Percentiles rank a stretch among this genome's conserved stretches.
These are phyloP conservation scores for Laupala kohalensis DNA, from an alignment of 1,140 invertebrate species.

Conservation along the genomic window DNA sequence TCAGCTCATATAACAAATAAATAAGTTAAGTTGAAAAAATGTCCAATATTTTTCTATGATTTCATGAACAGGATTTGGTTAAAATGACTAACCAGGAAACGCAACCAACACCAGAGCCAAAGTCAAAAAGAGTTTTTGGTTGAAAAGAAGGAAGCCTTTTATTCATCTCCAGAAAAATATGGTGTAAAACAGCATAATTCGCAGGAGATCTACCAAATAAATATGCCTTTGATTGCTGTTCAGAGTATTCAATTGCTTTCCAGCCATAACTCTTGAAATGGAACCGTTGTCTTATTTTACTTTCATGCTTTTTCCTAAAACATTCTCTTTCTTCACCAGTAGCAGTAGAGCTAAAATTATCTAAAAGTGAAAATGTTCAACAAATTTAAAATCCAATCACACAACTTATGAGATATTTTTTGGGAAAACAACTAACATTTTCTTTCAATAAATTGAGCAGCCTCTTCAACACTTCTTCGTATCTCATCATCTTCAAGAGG, in stretches of 20 bases:
- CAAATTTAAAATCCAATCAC: background rate
- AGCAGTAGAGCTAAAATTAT: background rate
- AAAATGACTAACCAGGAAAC: conserved; percentile 49
- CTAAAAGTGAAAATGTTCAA: background rate
- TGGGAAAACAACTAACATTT: conserved; percentile 23
- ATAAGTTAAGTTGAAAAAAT: no score
- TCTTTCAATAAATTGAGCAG: conserved; percentile 24
- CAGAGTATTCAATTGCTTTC: conserved; percentile 54
- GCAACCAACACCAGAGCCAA: conserved; percentile 79
- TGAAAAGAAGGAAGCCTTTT: conserved; percentile 47
- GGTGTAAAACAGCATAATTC: conserved; percentile 59
- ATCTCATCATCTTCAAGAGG: conserved; percentile 45
- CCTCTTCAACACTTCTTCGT: conserved; percentile 27
- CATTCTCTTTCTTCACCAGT: conserved; percentile 21
- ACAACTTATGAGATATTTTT: conserved; percentile 7
- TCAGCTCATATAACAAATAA: background rate
- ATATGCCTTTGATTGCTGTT: conserved; percentile 49
- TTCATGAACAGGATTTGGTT: no score
- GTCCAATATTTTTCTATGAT: no score
- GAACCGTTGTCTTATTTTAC: conserved; percentile 30
- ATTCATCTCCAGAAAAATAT: conserved; percentile 62
- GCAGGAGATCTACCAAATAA: conserved; percentile 47
- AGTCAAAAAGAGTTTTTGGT: conserved; percentile 70
- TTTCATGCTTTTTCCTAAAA: conserved; percentile 16
- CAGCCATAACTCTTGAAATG: conserved; percentile 50